A percentile compares a stretch with the other conserved stretches of the same genome.
These are phyloP conservation scores for Noctilio leporinus DNA, from an alignment of 2,113 vertebrate genomes.

Conservation along the genomic window DNA sequence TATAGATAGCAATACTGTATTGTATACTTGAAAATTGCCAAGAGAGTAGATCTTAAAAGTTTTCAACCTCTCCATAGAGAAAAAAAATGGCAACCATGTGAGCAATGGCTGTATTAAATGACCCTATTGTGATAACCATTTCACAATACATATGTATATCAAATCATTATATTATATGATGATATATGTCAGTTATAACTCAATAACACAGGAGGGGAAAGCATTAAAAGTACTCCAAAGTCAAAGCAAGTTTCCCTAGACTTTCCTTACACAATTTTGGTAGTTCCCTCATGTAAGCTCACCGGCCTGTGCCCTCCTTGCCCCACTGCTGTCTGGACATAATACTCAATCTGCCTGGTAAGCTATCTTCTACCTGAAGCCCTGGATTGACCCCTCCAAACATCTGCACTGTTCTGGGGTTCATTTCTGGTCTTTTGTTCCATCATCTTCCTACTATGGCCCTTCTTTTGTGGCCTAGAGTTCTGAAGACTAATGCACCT, in stretches of 20 bases:
- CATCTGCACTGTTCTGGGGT: not conserved
- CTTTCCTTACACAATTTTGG: not conserved
- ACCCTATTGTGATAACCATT: not conserved
- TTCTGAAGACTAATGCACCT: not conserved
- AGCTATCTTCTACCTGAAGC: not conserved
- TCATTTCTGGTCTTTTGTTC: not conserved
- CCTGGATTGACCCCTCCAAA: not conserved
- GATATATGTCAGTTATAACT: not conserved
- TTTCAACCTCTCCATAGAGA: not conserved
- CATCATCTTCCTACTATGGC: not conserved
- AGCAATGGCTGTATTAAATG: not conserved
- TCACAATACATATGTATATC: not conserved
- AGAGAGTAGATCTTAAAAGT: not conserved
- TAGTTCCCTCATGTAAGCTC: not conserved
- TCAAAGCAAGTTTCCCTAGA: not conserved
- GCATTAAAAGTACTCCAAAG: not conserved
- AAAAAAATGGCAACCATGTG: not conserved
- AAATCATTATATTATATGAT: not conserved
- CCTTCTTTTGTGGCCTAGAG: not conserved
- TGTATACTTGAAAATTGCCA: not conserved
- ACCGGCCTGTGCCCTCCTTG: not conserved
- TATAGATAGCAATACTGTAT: not conserved
- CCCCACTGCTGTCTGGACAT: not conserved
- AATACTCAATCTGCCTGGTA: not conserved
- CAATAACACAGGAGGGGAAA: not conserved